These are phyloP conservation scores for Ashinkailepas kermadecensis DNA, from an alignment of 2,888 invertebrate genomes.

Conservation along the genomic window DNA sequence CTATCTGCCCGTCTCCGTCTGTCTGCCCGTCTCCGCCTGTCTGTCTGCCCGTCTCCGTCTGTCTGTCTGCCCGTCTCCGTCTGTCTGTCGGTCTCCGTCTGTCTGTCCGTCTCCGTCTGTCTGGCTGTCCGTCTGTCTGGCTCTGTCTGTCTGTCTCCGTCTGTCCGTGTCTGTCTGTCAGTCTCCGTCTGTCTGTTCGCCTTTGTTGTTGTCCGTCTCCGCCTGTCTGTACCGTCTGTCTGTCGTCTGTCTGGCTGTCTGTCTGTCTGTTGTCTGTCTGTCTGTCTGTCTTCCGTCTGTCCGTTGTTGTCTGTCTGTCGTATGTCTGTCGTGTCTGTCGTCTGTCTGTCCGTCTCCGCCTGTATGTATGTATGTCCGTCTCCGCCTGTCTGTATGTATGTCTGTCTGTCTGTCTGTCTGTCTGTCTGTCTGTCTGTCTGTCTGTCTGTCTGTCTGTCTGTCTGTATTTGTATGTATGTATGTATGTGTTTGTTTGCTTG, in stretches of 20 bases:
- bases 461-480: background rate
- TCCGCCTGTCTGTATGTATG: background rate
- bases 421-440: background rate
- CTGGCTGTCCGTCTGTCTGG: no score
- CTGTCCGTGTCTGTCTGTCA: background rate
- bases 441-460: background rate
- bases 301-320: background rate
- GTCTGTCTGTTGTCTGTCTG: slow-evolving; percentile 4
- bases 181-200: background rate
- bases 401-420: background rate
- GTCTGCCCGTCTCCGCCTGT: background rate
- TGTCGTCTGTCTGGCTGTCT: background rate
- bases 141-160: no score
- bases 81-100: no score
- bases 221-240: background rate
- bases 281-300: background rate
- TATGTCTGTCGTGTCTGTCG: no score
- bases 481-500: background rate
- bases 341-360: background rate
- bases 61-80: background rate
- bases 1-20: background rate
- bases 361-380: background rate
- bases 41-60: background rate
- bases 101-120: no score
- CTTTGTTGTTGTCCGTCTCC: background rate